Conservation (phyloP, 2,113 vertebrate species). For the Semicossyphus pulcher region DNA sequence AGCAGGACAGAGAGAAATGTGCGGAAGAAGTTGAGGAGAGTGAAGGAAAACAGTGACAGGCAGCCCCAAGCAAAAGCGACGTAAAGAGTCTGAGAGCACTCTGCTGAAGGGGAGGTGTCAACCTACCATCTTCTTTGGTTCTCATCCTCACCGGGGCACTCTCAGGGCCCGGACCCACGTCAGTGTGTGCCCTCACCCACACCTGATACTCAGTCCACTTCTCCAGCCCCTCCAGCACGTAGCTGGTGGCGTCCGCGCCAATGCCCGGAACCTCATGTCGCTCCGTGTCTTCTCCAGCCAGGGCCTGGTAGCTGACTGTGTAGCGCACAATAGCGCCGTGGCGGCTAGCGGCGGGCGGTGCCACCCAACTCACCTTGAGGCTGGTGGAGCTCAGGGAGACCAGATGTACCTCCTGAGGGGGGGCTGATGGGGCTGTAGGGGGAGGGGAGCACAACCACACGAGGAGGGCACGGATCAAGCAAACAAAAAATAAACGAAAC, state of each 20-base stretch:
- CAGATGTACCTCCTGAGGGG: conserved; percentile 95
- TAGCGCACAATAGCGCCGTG: conserved; percentile 97
- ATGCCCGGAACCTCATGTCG: conserved; percentile 92
- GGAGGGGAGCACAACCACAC: conserved; percentile 70
- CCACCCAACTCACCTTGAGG: conserved; percentile 99
- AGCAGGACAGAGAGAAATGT: conserved; percentile 38
- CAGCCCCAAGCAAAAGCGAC: conserved; percentile 15
- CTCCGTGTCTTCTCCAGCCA: conserved; percentile 92
- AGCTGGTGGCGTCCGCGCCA: conserved; percentile 90
- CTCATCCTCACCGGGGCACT: conserved; percentile 90
- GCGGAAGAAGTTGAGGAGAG: conserved; percentile 11
- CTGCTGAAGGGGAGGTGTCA: conserved; percentile 28
- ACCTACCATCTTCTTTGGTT: conserved; percentile 98
- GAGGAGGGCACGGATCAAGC: conserved; percentile 90
- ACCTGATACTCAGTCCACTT: conserved; percentile 99
- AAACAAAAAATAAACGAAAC: conserved; percentile 68
- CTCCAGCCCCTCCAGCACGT: conserved; percentile 94
- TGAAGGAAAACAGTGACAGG: conserved; percentile 28
- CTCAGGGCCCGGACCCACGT: conserved; percentile 96
- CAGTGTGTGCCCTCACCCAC: conserved; percentile 98
- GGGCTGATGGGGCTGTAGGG: conserved; percentile 93
- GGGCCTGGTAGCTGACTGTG: conserved; percentile 92
- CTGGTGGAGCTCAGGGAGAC: conserved; percentile 94
- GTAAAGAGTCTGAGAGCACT: conserved; percentile 26
- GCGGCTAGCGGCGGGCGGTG: conserved; percentile 93